Evolutionary conservation across 2,888 invertebrate genomes (phyloP).

Genomic region (Lottia scabra): DNA sequence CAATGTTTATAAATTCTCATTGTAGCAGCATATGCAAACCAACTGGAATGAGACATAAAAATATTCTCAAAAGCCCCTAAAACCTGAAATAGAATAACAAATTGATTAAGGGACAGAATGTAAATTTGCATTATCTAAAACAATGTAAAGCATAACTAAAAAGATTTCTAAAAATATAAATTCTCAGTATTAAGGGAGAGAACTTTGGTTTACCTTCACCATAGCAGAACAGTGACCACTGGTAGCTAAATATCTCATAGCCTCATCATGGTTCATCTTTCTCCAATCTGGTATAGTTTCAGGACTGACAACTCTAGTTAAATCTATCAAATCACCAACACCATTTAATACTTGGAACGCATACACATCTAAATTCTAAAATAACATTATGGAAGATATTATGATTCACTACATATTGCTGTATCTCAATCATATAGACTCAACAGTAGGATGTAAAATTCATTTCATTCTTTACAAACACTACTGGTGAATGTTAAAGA

Average conservation of each 20-base stretch:
- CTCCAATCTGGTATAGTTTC: conserved; percentile 44
- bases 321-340: conserved; percentile 58
- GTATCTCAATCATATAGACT: too few species aligned
- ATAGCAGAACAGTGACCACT: conserved; percentile 61
- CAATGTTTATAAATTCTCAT: conserved; percentile 66
- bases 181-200: background rate
- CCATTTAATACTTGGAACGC: conserved; percentile 62
- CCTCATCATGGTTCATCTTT: conserved; percentile 46
- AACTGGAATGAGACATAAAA: conserved; percentile 66
- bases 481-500: too few species aligned
- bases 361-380: conserved; percentile 48
- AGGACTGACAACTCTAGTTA: conserved; percentile 46
- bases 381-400: background rate
- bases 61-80: conserved; percentile 63
- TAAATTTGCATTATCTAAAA: too few species aligned
- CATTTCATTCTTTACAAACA: too few species aligned
- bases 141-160: too few species aligned
- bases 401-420: too few species aligned
- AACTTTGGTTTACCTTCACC: conserved; percentile 47
- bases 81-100: conserved; percentile 46
- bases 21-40: conserved; percentile 65
- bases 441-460: too few species aligned
- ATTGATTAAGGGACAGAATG: too few species aligned
- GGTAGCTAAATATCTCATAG: conserved; percentile 37
- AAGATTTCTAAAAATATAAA: too few species aligned